phyloP scores from a whole-genome alignment of 2,888 invertebrate species.

The Caenorhabditis uteleia region DNA sequence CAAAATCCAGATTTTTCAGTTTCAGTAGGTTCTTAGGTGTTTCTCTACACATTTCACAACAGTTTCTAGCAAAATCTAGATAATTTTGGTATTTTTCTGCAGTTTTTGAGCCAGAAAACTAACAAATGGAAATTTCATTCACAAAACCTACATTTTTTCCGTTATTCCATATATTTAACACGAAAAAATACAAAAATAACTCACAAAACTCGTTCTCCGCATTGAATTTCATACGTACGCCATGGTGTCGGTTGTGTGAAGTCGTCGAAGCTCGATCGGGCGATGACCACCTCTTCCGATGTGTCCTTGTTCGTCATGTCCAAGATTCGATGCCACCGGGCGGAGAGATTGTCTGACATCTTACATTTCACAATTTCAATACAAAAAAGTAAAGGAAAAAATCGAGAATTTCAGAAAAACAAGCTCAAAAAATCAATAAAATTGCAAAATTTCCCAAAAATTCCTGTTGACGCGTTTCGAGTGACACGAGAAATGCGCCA shows the following conservation, averaged over 20 bases:
- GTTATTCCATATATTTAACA: neutral
- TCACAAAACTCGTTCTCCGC: slow-evolving; percentile 43
- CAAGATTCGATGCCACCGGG: slow-evolving; percentile 34
- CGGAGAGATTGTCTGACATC: slow-evolving; percentile 45
- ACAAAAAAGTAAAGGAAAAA: slow-evolving; percentile 1
- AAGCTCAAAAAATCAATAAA: too few species aligned
- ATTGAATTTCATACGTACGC: slow-evolving; percentile 50
- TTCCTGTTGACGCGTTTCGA: too few species aligned
- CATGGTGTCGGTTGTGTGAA: slow-evolving; percentile 53
- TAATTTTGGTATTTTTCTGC: neutral
- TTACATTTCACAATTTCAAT: slow-evolving; percentile 5
- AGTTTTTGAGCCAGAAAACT: neutral
- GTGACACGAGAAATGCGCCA: too few species aligned
- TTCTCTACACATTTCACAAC: too few species aligned
- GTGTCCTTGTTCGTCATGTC: slow-evolving; percentile 30
- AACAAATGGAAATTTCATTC: neutral
- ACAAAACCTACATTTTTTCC: too few species aligned
- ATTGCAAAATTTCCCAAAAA: too few species aligned
- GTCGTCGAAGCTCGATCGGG: slow-evolving; percentile 55
- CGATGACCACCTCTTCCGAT: slow-evolving; percentile 50
- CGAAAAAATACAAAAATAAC: neutral
- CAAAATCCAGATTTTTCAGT: too few species aligned
- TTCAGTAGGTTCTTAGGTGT: too few species aligned
- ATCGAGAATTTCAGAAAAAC: too few species aligned
- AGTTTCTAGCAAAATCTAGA: too few species aligned